A percentile compares a stretch with the other conserved stretches of the same genome.
Evolutionary conservation across 2,113 vertebrate species (phyloP).

Genomic region (Bolborhynchus lineola): DNA sequence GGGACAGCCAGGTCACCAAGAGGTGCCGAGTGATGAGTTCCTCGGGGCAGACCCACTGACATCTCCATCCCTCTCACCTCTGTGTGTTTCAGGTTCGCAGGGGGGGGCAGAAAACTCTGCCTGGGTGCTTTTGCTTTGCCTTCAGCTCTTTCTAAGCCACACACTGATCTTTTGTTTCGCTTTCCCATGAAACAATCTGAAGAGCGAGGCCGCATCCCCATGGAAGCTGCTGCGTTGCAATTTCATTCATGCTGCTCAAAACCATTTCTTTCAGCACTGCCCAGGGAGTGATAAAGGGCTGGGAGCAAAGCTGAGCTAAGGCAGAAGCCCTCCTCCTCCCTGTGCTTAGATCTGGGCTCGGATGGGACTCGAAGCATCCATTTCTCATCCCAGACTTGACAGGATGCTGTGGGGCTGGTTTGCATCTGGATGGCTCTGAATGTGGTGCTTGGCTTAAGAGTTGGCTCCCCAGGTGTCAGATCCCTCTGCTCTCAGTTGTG

Average conservation of each 20-base stretch:
- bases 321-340: background rate
- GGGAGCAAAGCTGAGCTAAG: background rate
- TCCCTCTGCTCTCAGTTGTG: background rate
- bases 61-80: background rate
- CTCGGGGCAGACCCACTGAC: background rate
- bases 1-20: background rate
- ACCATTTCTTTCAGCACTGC: slow-evolving; percentile 7
- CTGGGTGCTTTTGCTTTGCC: background rate
- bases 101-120: background rate
- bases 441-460: background rate
- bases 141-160: background rate
- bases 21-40: background rate
- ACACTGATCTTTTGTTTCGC: background rate
- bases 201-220: background rate
- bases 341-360: background rate
- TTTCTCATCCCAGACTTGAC: background rate
- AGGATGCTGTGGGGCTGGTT: fast-evolving
- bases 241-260: slow-evolving; percentile 15
- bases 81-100: background rate
- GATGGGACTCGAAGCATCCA: fast-evolving
- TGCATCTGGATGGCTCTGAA: fast-evolving
- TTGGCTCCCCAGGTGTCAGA: background rate
- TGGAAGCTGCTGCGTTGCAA: background rate
- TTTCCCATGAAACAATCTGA: background rate
- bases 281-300: background rate